Evolutionary conservation across 1,140 invertebrate species (phyloP), one percentile per base, ranked within the genome.

Genomic region (Phenacoccus solenopsis): DNA sequence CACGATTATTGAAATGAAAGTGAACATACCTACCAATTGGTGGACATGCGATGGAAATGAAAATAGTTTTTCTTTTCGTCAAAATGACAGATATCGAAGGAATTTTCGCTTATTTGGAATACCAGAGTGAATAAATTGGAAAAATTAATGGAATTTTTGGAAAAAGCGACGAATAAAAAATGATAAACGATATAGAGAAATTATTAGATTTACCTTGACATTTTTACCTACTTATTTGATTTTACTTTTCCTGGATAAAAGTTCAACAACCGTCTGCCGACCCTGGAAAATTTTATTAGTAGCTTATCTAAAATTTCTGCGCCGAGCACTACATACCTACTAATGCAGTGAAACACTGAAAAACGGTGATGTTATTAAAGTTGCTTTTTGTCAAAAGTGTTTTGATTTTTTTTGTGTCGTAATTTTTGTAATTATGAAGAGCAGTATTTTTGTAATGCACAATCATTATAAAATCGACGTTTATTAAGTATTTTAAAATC

Each of bases 211-310:
- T 49, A 49, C 38, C 38, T 49, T 49, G 38, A 49, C 38, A 49
- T 49, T 49, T 49, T 49, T 49, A 49, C 38, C 38, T 49, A 49
- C 20, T 49, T 49, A n/a, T 49, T 49, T 49, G 16, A n/a, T 49
- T 49, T 49, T 49, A 49, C 38, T 49, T 49, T 49, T 49, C 38
- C 38, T 49, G 38, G 38, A 49, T 49, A 49, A 49, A 32, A 49
- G 38, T 49, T 49, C 38, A 49, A 49, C 38, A 49, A 49, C 38
- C 38, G 38, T n/a, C 20, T 10, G 3, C 3, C 38, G 38, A 49
- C 38, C 38, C 38, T 49, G 38, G 38, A 49, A 49, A 49, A 49
- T 49, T 49, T n/a, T 49, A 9, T 49, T 49, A 49, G 38, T 49
- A 16, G 38, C 38, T 49, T 16, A 49, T 49, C 38, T 49, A 49